Conservation (phyloP, 2,888 invertebrate genomes). For the Rhaphigaster nebulosa region DNA sequence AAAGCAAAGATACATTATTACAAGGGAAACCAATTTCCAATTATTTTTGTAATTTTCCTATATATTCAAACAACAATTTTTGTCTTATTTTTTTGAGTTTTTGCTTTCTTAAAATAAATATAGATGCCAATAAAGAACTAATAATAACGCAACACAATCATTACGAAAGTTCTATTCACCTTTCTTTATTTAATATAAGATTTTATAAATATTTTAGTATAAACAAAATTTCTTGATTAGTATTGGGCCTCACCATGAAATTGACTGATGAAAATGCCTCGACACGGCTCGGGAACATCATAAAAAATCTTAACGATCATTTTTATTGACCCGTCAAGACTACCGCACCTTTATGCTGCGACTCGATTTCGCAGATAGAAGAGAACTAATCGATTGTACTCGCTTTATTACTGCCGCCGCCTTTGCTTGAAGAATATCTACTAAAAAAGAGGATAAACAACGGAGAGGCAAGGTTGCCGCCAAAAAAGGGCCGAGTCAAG, state of each 20-base stretch:
- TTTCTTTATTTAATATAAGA: background rate
- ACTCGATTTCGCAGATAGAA: constrained; percentile 15
- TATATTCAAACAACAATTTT: too few relatives aligned
- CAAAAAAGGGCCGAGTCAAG: constrained; percentile 11
- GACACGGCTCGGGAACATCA: background rate
- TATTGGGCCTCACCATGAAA: background rate
- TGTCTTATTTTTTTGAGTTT: too few relatives aligned
- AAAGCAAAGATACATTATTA: too few relatives aligned
- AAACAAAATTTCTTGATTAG: background rate
- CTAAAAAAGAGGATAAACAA: background rate
- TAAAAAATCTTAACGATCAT: background rate
- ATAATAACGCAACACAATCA: too few relatives aligned
- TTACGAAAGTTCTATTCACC: too few relatives aligned
- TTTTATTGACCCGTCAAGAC: background rate
- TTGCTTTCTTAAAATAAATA: too few relatives aligned
- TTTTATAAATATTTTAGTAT: background rate
- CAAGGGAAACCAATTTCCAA: too few relatives aligned
- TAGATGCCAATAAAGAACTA: too few relatives aligned
- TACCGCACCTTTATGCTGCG: background rate
- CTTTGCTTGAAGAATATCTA: background rate
- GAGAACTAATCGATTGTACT: constrained; percentile 20
- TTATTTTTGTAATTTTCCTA: too few relatives aligned
- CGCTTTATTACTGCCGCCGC: background rate
- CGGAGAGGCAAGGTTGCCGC: background rate
- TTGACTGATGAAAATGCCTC: background rate